Percentiles rank a stretch among this genome's conserved stretches.
Conservation (phyloP, 2,888 invertebrate species). For the Drosophila helvetica region DNA sequence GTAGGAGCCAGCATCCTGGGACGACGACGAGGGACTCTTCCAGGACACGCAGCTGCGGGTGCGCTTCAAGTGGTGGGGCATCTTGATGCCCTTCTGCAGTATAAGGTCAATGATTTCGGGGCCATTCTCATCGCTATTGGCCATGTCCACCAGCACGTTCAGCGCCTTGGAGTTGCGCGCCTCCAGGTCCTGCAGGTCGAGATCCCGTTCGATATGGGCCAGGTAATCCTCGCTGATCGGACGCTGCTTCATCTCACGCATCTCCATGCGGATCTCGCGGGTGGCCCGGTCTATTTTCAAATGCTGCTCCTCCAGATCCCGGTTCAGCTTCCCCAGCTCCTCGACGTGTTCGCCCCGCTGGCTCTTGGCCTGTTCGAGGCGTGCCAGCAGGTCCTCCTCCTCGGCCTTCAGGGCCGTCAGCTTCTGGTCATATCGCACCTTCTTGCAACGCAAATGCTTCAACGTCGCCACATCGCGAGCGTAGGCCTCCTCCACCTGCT, state of each 20-base stretch:
- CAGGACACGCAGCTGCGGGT: slow-evolving; percentile 74
- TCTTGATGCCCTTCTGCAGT: slow-evolving; percentile 79
- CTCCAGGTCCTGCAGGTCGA: slow-evolving; percentile 86
- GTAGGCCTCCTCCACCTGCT: slow-evolving; percentile 65
- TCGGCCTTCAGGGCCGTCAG: slow-evolving; percentile 59
- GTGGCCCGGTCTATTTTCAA: slow-evolving; percentile 82
- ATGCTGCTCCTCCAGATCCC: slow-evolving; percentile 82
- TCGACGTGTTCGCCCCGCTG: slow-evolving; percentile 78
- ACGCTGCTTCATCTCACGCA: slow-evolving; percentile 74
- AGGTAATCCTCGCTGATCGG: slow-evolving; percentile 76
- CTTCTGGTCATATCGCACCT: slow-evolving; percentile 64
- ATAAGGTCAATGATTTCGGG: slow-evolving; percentile 78
- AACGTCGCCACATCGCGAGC: slow-evolving; percentile 70
- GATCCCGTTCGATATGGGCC: slow-evolving; percentile 83
- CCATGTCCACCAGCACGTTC: slow-evolving; percentile 86
- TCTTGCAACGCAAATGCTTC: slow-evolving; percentile 71
- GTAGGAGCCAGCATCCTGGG: slow-evolving; percentile 49
- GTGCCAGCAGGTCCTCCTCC: slow-evolving; percentile 67
- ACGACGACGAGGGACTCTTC: slow-evolving; percentile 77
- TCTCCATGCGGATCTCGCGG: slow-evolving; percentile 79
- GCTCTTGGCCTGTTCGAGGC: slow-evolving; percentile 60
- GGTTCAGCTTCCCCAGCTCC: slow-evolving; percentile 75
- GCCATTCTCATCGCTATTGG: slow-evolving; percentile 73
- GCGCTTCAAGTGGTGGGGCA: slow-evolving; percentile 79
- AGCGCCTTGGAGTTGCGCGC: slow-evolving; percentile 86